A percentile compares a stretch with the other conserved stretches of the same genome.
phyloP scores from a whole-genome alignment of 2,113 vertebrate species.

The Aptenodytes patagonicus region DNA sequence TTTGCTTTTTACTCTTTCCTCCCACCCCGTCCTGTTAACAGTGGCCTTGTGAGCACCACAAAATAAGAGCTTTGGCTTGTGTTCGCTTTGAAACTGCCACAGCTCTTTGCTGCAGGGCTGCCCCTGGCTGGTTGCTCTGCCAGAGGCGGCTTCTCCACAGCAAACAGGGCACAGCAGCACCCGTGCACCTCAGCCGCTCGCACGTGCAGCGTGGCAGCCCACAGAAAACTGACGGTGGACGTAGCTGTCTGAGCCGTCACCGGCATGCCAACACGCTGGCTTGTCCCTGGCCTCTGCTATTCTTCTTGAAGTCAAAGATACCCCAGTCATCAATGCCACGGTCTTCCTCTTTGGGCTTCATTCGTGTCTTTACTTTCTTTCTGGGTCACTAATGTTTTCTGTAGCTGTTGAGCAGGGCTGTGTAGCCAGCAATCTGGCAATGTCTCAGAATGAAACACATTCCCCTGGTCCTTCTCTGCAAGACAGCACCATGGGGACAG shows the following conservation, averaged over 20 bases:
- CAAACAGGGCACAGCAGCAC: background rate
- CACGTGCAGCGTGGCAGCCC: fast-evolving
- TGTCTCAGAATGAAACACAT: background rate
- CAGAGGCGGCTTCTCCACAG: background rate
- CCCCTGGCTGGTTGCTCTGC: background rate
- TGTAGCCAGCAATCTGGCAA: background rate
- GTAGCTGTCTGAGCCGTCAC: background rate
- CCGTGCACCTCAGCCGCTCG: fast-evolving
- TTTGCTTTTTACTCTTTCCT: background rate
- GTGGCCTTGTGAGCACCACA: background rate
- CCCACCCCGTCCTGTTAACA: background rate
- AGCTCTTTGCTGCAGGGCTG: background rate
- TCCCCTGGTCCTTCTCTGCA: background rate
- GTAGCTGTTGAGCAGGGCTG: background rate
- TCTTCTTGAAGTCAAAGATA: background rate
- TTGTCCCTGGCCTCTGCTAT: background rate
- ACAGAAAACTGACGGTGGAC: background rate
- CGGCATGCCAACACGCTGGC: fast-evolving
- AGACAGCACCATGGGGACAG: background rate
- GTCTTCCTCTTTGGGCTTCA: background rate
- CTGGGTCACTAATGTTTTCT: background rate
- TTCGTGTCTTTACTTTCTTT: background rate
- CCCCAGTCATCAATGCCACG: fast-evolving
- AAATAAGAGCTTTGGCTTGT: background rate
- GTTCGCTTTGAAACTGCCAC: fast-evolving